phyloP scores from a whole-genome alignment of 1,140 invertebrate species.

The Agrypnia vestita region DNA sequence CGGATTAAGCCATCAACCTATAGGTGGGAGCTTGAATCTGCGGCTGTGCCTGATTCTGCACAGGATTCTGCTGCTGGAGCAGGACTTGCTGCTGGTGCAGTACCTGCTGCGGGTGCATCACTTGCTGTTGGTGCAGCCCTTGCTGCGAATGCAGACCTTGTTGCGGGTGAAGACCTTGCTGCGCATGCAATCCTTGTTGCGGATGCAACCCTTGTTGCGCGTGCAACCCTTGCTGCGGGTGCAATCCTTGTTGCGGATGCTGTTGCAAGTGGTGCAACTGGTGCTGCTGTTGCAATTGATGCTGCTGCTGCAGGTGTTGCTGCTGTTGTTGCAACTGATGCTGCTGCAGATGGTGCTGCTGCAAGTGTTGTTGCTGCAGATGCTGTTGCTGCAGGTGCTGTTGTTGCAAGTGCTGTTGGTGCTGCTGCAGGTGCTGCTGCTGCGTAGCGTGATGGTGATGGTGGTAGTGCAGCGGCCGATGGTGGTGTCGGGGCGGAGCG shows the following conservation, averaged over 20 bases:
- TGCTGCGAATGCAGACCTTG: constrained; percentile 58
- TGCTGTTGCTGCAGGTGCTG: constrained; percentile 46
- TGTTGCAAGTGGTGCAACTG: constrained; percentile 45
- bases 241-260: constrained; percentile 45
- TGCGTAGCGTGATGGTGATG: constrained; percentile 60
- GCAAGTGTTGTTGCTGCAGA: constrained; percentile 60
- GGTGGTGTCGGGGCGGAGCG: constrained; percentile 66
- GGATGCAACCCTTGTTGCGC: constrained; percentile 51
- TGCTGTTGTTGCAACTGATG: constrained; percentile 45
- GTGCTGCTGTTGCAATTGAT: constrained; percentile 62
- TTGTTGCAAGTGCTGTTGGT: constrained; percentile 43
- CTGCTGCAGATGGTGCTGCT: constrained; percentile 61
- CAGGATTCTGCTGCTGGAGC: constrained; percentile 60
- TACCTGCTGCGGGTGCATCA: constrained; percentile 59
- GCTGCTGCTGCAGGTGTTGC: constrained; percentile 56
- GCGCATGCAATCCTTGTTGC: constrained; percentile 61
- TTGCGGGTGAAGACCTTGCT: constrained; percentile 61
- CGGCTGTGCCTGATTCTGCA: constrained; percentile 60
- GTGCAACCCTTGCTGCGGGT: constrained; percentile 60
- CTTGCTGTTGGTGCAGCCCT: constrained; percentile 60
- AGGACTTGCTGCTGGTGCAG: constrained; percentile 58
- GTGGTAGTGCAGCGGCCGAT: constrained; percentile 51
- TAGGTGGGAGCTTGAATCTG: constrained; percentile 48
- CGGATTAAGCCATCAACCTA: constrained; percentile 50
- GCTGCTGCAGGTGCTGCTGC: constrained; percentile 55